Evolutionary conservation across 2,888 invertebrate genomes (phyloP).

Genomic region (Machimus atricapillus): DNA sequence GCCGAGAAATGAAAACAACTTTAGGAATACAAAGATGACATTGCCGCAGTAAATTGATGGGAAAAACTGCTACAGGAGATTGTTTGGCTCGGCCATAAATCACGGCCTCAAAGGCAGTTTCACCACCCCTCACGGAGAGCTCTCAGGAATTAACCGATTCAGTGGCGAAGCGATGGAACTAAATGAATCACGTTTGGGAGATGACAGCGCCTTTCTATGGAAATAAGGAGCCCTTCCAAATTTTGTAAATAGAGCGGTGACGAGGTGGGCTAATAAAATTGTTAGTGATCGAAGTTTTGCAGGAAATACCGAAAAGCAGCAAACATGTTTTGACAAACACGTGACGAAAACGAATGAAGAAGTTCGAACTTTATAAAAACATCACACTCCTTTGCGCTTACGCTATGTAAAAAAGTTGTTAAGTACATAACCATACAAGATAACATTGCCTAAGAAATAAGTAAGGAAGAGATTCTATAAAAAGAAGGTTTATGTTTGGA

Average conservation of each 20-base stretch:
- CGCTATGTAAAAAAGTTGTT: no score
- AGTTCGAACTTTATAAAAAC: not conserved
- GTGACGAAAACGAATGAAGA: not conserved
- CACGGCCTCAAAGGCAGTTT: constrained; percentile 23
- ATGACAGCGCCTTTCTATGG: not conserved
- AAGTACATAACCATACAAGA: no score
- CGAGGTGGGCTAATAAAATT: constrained; percentile 10
- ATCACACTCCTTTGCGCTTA: not conserved
- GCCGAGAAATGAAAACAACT: constrained; percentile 7
- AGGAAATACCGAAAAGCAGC: not conserved
- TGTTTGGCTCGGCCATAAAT: constrained; percentile 43
- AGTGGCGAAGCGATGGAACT: not conserved
- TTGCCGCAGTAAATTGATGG: constrained; percentile 44
- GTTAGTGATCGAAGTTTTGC: not conserved
- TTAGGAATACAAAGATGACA: constrained; percentile 41
- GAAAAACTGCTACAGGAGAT: constrained; percentile 43
- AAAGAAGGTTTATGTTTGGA: no score
- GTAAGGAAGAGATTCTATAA: no score
- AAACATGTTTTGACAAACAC: constrained; percentile 6
- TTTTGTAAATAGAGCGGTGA: not conserved
- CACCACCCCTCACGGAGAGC: not conserved
- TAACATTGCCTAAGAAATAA: no score
- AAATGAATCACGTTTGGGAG: constrained; percentile 26
- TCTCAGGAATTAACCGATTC: constrained; percentile 23
- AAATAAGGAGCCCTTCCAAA: not conserved